Conservation (phyloP, 2,797 vertebrate genomes). For the Sparus aurata region DNA sequence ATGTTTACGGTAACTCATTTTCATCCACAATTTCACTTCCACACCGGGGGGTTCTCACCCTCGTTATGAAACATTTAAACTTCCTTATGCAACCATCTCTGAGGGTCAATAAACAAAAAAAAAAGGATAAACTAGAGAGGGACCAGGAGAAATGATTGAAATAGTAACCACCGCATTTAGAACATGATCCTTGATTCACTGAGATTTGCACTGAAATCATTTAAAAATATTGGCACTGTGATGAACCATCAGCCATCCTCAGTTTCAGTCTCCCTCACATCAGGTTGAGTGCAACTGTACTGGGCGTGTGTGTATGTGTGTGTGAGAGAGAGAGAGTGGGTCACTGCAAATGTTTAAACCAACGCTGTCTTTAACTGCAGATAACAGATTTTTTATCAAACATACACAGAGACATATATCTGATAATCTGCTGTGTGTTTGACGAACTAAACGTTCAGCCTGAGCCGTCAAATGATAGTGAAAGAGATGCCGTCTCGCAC, state of each 20-base stretch:
- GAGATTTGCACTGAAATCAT: not conserved
- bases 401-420: not conserved
- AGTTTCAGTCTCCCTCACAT: not conserved
- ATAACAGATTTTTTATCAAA: not conserved
- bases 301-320: not conserved
- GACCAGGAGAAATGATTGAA: not conserved
- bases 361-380: not conserved
- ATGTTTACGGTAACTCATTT: too few relatives aligned
- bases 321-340: too few relatives aligned
- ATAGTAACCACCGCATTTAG: not conserved
- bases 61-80: not conserved
- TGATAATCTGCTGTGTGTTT: not conserved
- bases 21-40: too few relatives aligned
- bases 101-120: not conserved
- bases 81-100: not conserved
- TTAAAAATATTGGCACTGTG: not conserved
- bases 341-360: not conserved
- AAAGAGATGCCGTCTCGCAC: conserved; percentile 22
- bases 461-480: conserved; percentile 3
- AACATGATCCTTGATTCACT: not conserved
- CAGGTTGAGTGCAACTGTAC: not conserved
- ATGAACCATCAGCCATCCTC: not conserved
- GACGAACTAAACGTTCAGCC: not conserved
- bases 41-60: too few relatives aligned
- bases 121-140: not conserved